Percentiles rank a stretch among this genome's conserved stretches.
These are phyloP conservation scores for Dorcus hopei DNA, from an alignment of 2,888 invertebrate genomes.

Conservation along the genomic window DNA sequence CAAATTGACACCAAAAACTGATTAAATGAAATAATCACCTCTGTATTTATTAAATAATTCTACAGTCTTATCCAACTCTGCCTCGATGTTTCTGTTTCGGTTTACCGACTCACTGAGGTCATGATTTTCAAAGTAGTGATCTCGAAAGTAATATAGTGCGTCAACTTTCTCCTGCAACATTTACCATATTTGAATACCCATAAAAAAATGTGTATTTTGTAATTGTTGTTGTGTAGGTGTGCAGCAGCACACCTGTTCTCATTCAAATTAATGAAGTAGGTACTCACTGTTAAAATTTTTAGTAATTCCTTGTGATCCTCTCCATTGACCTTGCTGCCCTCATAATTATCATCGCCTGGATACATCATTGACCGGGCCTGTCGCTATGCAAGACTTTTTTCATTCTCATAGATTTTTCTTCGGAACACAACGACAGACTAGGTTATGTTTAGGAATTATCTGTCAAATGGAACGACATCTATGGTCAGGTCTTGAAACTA, in stretches of 20 bases:
- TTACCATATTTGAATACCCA: background rate
- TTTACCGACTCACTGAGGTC: slow-evolving; percentile 64
- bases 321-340: slow-evolving; percentile 17
- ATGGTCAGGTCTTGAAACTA: no score
- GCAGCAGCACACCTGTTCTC: slow-evolving; percentile 31
- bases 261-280: slow-evolving; percentile 4
- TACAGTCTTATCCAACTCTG: slow-evolving; percentile 59
- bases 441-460: no score
- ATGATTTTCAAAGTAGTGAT: slow-evolving; percentile 76
- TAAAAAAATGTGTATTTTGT: background rate
- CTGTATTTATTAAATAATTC: slow-evolving; percentile 64
- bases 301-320: slow-evolving; percentile 30
- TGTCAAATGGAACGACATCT: no score
- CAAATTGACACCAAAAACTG: background rate
- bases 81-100: slow-evolving; percentile 63
- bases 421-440: no score
- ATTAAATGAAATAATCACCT: slow-evolving; percentile 47
- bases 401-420: slow-evolving; percentile 4
- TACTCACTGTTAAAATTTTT: slow-evolving; percentile 36
- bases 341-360: slow-evolving; percentile 9
- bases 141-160: slow-evolving; percentile 65
- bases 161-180: slow-evolving; percentile 63
- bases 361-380: slow-evolving; percentile 9
- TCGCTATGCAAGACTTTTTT: slow-evolving; percentile 6
- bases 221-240: slow-evolving; percentile 22